These are phyloP conservation scores for Pipra filicauda DNA, from an alignment of 2,113 vertebrate genomes.

Conservation along the genomic window DNA sequence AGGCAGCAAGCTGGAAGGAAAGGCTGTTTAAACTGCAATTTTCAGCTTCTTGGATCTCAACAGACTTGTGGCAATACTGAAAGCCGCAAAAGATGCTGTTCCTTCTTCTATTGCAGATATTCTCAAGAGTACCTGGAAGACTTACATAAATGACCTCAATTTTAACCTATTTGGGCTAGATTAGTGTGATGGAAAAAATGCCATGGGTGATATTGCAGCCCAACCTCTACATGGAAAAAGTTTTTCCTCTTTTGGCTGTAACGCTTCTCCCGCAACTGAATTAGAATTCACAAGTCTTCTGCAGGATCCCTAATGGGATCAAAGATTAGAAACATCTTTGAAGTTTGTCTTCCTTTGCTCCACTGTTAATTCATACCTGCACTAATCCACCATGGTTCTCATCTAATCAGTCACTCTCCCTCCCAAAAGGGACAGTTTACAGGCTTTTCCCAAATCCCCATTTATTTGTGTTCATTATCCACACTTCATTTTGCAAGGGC, in stretches of 20 bases:
- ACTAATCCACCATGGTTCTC: slow-evolving; percentile 3
- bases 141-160: slow-evolving; percentile 18
- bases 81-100: not conserved
- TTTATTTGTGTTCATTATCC: slow-evolving; percentile 38
- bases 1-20: not conserved
- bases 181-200: slow-evolving; percentile 4
- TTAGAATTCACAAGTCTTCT: slow-evolving; percentile 43
- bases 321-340: slow-evolving; percentile 57
- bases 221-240: not conserved
- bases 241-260: not conserved
- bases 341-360: slow-evolving; percentile 39
- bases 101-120: not conserved
- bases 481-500: slow-evolving; percentile 21
- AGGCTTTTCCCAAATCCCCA: not conserved
- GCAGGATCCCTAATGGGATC: slow-evolving; percentile 43
- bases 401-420: not conserved
- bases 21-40: not conserved
- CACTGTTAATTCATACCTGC: slow-evolving; percentile 11
- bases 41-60: slow-evolving; percentile 21
- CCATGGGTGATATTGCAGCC: not conserved
- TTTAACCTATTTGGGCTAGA: slow-evolving; percentile 20
- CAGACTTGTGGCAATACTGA: not conserved
- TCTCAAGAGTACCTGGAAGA: slow-evolving; percentile 8
- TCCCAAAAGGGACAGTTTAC: not conserved
- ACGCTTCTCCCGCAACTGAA: not conserved